A percentile compares a stretch with the other conserved stretches of the same genome.
Conservation (phyloP, 2,888 invertebrate species). For the Paralinhomoeus sp. region DNA sequence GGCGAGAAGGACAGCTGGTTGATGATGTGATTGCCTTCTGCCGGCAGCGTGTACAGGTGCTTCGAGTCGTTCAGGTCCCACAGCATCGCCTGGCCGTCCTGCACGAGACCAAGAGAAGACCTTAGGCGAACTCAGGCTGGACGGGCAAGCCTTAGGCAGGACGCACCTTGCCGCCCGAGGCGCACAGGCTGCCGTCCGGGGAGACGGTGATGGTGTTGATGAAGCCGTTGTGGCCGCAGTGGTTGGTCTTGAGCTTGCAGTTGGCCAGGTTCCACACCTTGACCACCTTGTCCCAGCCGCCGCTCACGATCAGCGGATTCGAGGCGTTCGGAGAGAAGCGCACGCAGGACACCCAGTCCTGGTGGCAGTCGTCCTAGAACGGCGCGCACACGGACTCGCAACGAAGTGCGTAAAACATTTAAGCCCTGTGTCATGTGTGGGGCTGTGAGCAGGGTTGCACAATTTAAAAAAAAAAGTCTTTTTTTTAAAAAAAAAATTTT, state of each 20-base stretch:
- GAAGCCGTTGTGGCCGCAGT: slow-evolving; percentile 85
- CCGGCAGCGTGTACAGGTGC: slow-evolving; percentile 86
- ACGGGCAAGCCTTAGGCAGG: background rate
- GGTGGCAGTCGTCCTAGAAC: slow-evolving; percentile 49
- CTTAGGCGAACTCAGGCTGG: background rate
- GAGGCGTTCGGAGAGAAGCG: slow-evolving; percentile 92
- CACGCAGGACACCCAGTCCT: slow-evolving; percentile 96
- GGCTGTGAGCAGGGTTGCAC: no score
- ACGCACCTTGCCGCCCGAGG: background rate
- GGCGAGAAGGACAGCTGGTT: slow-evolving; percentile 53
- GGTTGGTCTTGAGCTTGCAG: slow-evolving; percentile 93
- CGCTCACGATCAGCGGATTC: slow-evolving; percentile 93
- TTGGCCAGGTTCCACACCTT: slow-evolving; percentile 94
- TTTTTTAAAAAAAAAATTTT: no score
- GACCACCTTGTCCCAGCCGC: slow-evolving; percentile 79
- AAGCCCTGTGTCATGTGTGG: no score
- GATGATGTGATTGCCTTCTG: slow-evolving; percentile 95
- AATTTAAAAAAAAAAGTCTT: no score
- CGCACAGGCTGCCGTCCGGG: slow-evolving; percentile 37
- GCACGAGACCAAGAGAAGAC: background rate
- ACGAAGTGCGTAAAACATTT: background rate
- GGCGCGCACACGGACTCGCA: background rate
- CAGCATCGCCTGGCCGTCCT: slow-evolving; percentile 94
- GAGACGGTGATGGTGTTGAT: slow-evolving; percentile 95
- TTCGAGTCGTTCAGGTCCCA: slow-evolving; percentile 99